Base-by-base conservation (phyloP, 2,113 vertebrate genomes). In the Tenebrosternarchus preto region DNA sequence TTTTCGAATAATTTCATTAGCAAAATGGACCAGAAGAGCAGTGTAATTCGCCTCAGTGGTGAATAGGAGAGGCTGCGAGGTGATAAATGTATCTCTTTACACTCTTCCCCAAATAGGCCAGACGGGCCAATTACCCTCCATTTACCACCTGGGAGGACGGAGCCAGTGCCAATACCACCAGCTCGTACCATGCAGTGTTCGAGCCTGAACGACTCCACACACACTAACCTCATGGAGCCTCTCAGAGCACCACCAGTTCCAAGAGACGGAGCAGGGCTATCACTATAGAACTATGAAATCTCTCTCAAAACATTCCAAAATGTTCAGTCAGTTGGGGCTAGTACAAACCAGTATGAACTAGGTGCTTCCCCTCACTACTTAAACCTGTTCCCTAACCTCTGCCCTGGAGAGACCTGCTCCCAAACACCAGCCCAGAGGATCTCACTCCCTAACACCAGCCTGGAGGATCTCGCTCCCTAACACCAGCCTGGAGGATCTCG, bases 1-100 rank as follows among this genome's bases (percentile, higher is more conserved):
- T 39, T 33, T 36, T 56, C 27, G 27, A 73, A 25, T 72, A 19
- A 73, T 53, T 33, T 56, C 50, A 57, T 50, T 50, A 50, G 43
- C 43, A 15, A 50, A 1, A 3, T 12, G 12, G 43, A 12, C 43
- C 1, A 12, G 43, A 50, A 50, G 12, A 50, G 12, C 29, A 66
- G 6, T 31, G 5, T 19, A 66, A 66, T 66, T 66, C 5, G 19
- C 29, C 25, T 63, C 60, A 29, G 12, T 33, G 29, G 17, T 33
- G 27, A 6, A 66, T 20, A 66, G 15, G 5, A 4, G 63, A 66
- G 31, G 73, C 50, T 33, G n/a, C 5, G 60, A 25, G 72, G 31
- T 73, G 70, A 80, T 80, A 73, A 80, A 80, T 74, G 78, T 57
- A 36, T 80, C 69, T 67, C 74, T 82, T 76, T 82, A 17, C 50